Base-by-base conservation (phyloP, 2,113 vertebrate species). In the Platichthys stellatus region DNA sequence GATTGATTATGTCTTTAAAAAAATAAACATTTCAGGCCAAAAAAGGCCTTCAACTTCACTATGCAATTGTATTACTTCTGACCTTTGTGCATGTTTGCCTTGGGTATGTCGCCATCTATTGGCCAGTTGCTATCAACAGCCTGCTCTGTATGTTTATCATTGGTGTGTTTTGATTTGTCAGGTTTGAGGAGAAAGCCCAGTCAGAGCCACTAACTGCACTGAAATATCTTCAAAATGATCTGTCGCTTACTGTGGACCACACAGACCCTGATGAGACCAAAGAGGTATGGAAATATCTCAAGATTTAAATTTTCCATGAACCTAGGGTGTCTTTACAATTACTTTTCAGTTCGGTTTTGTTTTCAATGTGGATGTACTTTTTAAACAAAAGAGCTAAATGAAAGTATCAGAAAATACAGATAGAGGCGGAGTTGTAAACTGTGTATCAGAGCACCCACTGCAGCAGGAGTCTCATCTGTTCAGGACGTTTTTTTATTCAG, bases 101-200 rank as follows among this genome's bases (percentile, higher is more conserved):
- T 31, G 31, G 11, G 1, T 53, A 2, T 61, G 57, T 53, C 74
- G 62, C 85, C 90, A 80, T 72, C 93, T 90, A 60, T 31, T 31
- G 6, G 31, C 31, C 7, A 31, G 78, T 1, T 54, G 15, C 3
- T 35, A 15, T 28, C 67, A 1, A n/a, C 38, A 12, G 38, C 38
- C 8, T 12, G 11, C 10, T 40, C 38, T 9, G 38, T 38, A 9
- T 38, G 38, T 38, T 38, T 38, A 38, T 38, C 9, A 38, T 38
- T 3, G 7, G 13, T 70, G 24, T 80, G 65, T 83, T 82, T 40
- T 82, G 24, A 26, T 51, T 72, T 51, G 28, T n/a, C 84, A 99
- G 98, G 87, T 99, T 99, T 93, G 97, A 99, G 93, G 98, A 99
- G 86, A 98, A 98, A 86, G 98, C 98, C 78, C 97, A 97, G 76